Base-by-base conservation (phyloP, 2,888 invertebrate genomes). In the Oegoconia quadripuncta region DNA sequence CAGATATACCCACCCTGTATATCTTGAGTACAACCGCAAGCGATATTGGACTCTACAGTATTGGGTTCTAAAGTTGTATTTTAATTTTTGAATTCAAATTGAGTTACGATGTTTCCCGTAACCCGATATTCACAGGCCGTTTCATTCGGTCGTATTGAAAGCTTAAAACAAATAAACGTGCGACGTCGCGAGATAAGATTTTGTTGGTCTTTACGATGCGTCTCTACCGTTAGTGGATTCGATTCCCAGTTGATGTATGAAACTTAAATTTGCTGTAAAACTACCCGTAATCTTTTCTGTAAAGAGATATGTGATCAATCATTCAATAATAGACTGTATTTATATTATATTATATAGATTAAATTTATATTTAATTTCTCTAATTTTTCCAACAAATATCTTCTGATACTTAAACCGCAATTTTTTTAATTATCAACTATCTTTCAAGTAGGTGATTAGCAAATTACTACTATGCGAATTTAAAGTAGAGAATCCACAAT, bases 101-200 rank as follows among this genome's bases (percentile, higher is more conserved):
- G 6, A 34, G 36, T 53, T 76, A 57, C 0, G 64, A 43, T 55
- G 44, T 74, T 71, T 46, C 28, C 18, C 5, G 63, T 64, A 63
- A 70, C 52, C 48, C 45, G 57, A 73, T 67, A 74, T 46, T 51
- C 59, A 65, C 62, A 73, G 75, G 67, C 76, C 74, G 82, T 86
- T 84, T 83, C 83, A 77, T 72, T 83, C 81, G 75, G 74, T 71
- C 81, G 67, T 76, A 80, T 76, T 80, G 81, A 75, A 76, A 78
- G 80, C 80, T 81, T 80, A 79, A 84, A 84, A 86, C 84, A 86
- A 84, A 86, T 86, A 84, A 83, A 84, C 75, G 74, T 70, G 73
- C 71, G 64, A 64, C 55, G 57, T 53, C 50, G 58, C 48, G 53
- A 76, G 83, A 86, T 84, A 86, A 83, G 78, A 77, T 80, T 74